Base-by-base conservation (phyloP, 2,113 vertebrate species). In the Anarrhichthys ocellatus region DNA sequence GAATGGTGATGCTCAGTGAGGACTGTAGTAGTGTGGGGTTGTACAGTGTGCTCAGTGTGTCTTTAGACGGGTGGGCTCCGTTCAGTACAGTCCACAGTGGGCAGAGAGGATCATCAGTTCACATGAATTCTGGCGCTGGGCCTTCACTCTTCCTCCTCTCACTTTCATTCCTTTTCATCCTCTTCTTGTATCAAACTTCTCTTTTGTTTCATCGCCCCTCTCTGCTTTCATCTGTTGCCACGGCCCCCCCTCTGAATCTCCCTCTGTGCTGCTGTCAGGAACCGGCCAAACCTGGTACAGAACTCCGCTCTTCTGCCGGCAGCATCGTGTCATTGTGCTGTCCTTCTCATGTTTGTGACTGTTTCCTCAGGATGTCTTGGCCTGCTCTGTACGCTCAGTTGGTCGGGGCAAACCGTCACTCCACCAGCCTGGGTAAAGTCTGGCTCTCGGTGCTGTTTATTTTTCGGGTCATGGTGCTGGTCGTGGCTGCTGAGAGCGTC, bases 361-460 rank as follows among this genome's bases (percentile, higher is more conserved):
- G 24, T 65, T 1, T 48, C 29, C 11, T 3, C 76, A 92, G 91
- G 77, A 98, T 99, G 97, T 96, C 97, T 73, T 99, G 97, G 97
- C 92, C 95, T 0, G 65, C 88, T 0, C 93, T 99, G 76, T 96
- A 97, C 7, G 22, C 81, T 0, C 85, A 98, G 85, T 89, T 98
- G 4, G 96, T 96, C 66, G 96, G 97, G 0, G 97, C 97, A 0
- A 98, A 97, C 82, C 97, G 94, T 7, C 94, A 97, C 91, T 97
- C 97, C 40, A 99, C 97, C 74, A 96, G 94, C 86, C 96, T 99
- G 0, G 97, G 97, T 15, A 98, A 98, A 92, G 93, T 98, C 61
- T 99, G 97, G 97, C 95, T 98, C 67, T 98, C 97, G 0, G 96
- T 98, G 78, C 94, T 99, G 48, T 99, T 98, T 77, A 96, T 99